Percentiles rank a stretch among this genome's conserved stretches.
phyloP scores from a whole-genome alignment of 2,888 invertebrate species.

The Cheilosia pagana region DNA sequence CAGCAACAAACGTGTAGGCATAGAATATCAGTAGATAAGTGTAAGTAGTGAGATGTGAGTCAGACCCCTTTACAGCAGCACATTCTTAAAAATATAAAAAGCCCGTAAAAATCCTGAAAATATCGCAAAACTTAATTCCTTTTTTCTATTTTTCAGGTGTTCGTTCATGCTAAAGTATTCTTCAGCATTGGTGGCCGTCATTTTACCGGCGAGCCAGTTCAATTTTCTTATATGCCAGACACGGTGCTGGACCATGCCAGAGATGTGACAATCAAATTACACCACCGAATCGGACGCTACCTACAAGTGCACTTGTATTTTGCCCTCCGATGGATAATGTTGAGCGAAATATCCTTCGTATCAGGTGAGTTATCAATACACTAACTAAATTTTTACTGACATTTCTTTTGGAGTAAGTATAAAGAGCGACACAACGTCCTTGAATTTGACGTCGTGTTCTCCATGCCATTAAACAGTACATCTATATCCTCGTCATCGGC shows the following conservation, averaged over 20 bases:
- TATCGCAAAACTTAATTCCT: neutral
- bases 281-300: conserved; percentile 90
- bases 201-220: conserved; percentile 89
- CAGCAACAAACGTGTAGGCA: no score
- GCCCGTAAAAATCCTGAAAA: no score
- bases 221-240: conserved; percentile 91
- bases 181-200: conserved; percentile 90
- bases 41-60: no score
- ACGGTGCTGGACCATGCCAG: conserved; percentile 90
- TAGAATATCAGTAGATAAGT: no score
- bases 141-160: conserved; percentile 85
- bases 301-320: conserved; percentile 91
- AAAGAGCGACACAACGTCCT: neutral
- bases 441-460: no score
- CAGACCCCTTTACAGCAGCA: no score
- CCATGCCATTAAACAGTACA: no score
- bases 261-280: conserved; percentile 91
- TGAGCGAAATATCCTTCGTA: conserved; percentile 93
- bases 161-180: conserved; percentile 90
- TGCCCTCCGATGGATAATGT: conserved; percentile 92
- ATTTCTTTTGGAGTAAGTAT: no score
- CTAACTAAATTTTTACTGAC: no score
- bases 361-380: conserved; percentile 86
- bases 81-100: no score
- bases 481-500: no score